Base-by-base conservation (phyloP, 2,888 invertebrate genomes). In the Callimorpha dominula region DNA sequence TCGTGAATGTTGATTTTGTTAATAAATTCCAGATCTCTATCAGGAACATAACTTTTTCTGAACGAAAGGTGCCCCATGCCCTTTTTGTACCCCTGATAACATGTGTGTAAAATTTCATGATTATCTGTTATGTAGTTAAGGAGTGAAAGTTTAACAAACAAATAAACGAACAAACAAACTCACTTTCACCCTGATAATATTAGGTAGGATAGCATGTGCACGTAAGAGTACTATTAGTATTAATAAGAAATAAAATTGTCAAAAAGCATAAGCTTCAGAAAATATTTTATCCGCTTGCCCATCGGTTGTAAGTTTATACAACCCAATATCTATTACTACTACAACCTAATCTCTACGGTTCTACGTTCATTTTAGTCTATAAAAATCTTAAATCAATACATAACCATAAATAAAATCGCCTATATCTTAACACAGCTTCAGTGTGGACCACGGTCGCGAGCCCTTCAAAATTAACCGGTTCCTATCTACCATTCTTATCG, bases 381-480 rank as follows among this genome's bases (percentile, higher is more conserved):
- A 88, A 89, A 89, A 87, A 89, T 88, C 89, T 89, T 89, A 89
- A 90, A 93, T 90, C 92, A 91, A 93, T 92, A 91, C 86, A 92
- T 85, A 85, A 90, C 88, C 90, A 90, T 93, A 92, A 94, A 93
- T 85, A 92, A 91, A 92, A 91, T 87, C 84, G 81, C 87, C 85
- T 86, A 87, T 86, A 87, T 84, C 79, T 80, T 75, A 83, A 80
- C 87, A 74, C 91, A 91, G 91, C 92, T 85, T 91, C 92, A 86
- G 70, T 86, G 86, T 91, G 93, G 92, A 90, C 94, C 94, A 87
- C 87, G 88, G 87, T 86, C 88, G 88, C 90, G 86, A 92, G 94
- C 95, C 95, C 95, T 95, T 95, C 92, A 94, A 95, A 95, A 90
- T 94, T 92, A 95, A 95, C 95, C 95, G 95, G 95, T 95, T 94